Evolutionary conservation across 2,797 vertebrate genomes (phyloP), one percentile per base, ranked within the genome.

Genomic region (Australoheros facetus): DNA sequence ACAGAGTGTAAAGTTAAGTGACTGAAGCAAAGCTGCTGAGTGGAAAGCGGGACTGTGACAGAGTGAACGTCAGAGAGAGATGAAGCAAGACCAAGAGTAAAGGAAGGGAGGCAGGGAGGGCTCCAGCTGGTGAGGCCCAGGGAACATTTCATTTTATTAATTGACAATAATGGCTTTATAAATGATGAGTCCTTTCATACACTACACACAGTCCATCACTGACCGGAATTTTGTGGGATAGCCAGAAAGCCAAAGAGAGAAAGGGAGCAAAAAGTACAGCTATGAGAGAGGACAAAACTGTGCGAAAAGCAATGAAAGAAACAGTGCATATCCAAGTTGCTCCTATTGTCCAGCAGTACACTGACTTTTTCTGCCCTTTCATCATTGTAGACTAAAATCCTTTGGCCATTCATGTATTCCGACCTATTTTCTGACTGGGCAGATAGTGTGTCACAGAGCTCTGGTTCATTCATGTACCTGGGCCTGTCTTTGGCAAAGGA

Each of bases 121-220:
- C 80, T 94, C 94, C 95, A 96, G 94, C 95, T 95, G 95, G 94
- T 75, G 88, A 92, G 88, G 89, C 95, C 95, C 94, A 90, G 73
- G 94, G 94, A 95, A 82, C 95, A 94, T 90, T 96, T 95, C 78
- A 94, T 96, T 96, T 95, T 92, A 92, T 94, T 96, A 95, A 96
- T 95, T 96, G 95, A 96, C 94, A 94, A 94, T 95, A 96, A 96
- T 94, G 95, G 91, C 93, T 95, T 95, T 94, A 94, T 95, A 95
- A 96, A 95, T 77, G 93, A 87, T 88, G 75, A 51, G 90, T 92
- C 92, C 85, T 92, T 93, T 95, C 92, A 93, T 91, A 92, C 87
- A 87, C 85, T 89, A 81, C 88, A 87, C 89, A 91, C 83, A 89
- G 92, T 94, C 91, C 87, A 94, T 95, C 94, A 95, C 81, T 71